phyloP scores from a whole-genome alignment of 1,140 invertebrate genomes.

The Megathymus violae region DNA sequence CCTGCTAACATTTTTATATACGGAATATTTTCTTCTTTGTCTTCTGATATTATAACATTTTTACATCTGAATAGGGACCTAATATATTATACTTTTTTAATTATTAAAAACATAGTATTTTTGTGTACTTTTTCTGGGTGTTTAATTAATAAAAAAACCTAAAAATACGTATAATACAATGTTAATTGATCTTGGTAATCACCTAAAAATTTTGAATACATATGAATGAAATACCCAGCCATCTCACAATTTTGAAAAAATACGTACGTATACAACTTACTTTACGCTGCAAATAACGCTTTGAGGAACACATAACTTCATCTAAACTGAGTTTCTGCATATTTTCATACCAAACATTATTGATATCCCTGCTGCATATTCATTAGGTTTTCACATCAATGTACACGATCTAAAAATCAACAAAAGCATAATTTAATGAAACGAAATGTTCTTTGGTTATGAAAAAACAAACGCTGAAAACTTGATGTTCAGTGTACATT shows the following conservation, averaged over 20 bases:
- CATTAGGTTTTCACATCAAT: conserved; percentile 18
- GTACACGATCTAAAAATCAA: background rate
- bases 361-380: conserved; percentile 20
- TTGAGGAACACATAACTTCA: background rate
- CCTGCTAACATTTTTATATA: conserved; percentile 3
- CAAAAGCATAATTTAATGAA: conserved; percentile 22
- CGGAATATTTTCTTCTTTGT: conserved; percentile 3
- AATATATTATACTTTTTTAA: no score
- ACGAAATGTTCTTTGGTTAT: conserved; percentile 22
- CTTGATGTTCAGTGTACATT: conserved; percentile 11
- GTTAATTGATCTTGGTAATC: no score
- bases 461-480: conserved; percentile 20
- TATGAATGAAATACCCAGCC: no score
- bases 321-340: background rate
- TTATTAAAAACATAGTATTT: no score
- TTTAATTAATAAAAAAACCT: no score
- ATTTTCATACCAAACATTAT: conserved; percentile 27
- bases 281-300: background rate
- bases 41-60: background rate
- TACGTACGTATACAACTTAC: background rate
- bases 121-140: no score
- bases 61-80: no score
- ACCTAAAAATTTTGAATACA: no score
- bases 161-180: no score
- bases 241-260: background rate